Percentiles rank a stretch among this genome's conserved stretches.
These are phyloP conservation scores for Formicarius rufipectus DNA, from an alignment of 2,113 vertebrate species.

Conservation along the genomic window DNA sequence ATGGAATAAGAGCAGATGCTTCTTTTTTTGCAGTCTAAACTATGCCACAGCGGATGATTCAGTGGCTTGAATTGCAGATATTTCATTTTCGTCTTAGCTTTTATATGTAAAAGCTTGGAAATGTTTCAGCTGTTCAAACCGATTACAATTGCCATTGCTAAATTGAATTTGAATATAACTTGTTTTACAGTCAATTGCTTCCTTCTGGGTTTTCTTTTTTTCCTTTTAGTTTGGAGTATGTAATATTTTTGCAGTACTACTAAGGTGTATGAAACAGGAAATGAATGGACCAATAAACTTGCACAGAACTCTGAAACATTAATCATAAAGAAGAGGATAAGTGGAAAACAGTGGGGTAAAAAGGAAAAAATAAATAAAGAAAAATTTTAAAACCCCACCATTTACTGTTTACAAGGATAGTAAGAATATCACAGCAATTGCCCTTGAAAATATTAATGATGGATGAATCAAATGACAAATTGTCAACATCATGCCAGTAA, in stretches of 20 bases:
- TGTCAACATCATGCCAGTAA: conserved; percentile 3
- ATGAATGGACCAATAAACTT: neutral
- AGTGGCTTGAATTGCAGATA: neutral
- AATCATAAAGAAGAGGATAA: neutral
- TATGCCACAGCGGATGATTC: neutral
- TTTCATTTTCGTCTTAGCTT: neutral
- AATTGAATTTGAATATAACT: conserved; percentile 25
- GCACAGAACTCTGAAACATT: neutral
- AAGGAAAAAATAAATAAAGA: neutral
- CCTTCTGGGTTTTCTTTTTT: neutral
- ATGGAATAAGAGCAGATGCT: neutral
- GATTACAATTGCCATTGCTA: neutral
- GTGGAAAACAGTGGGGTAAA: neutral
- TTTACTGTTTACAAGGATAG: neutral
- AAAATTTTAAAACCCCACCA: no score
- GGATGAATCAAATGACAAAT: conserved; percentile 5
- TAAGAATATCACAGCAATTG: neutral
- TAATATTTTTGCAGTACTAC: neutral
- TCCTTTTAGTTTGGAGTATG: neutral
- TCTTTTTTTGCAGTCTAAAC: neutral
- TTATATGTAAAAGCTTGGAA: conserved; percentile 4
- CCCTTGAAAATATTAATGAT: neutral
- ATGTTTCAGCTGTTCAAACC: conserved; percentile 26
- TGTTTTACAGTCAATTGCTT: neutral
- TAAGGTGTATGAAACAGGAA: neutral